A percentile compares a stretch with the other conserved stretches of the same genome.
phyloP scores from a whole-genome alignment of 2,797 vertebrate species.

The Eulemur coronatus region DNA sequence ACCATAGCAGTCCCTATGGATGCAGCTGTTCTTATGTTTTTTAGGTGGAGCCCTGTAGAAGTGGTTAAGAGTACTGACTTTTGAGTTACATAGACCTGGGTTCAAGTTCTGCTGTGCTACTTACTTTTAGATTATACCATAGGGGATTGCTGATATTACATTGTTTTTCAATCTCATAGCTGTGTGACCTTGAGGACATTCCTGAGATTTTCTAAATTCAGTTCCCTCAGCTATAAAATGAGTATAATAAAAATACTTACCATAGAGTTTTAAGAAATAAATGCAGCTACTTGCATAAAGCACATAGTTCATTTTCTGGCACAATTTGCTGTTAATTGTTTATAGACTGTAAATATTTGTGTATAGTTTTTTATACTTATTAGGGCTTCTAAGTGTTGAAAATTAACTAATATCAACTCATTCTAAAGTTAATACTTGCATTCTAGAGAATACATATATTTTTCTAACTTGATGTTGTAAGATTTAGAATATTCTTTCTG shows the following conservation, averaged over 20 bases:
- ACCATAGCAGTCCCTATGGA: neutral
- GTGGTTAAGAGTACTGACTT: neutral
- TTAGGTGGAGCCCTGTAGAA: neutral
- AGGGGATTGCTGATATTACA: neutral
- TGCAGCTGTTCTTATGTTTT: neutral
- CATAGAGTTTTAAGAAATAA: slow-evolving; percentile 26
- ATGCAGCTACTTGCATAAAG: neutral
- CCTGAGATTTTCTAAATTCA: neutral
- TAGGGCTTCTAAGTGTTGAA: neutral
- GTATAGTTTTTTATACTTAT: neutral
- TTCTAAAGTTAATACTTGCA: neutral
- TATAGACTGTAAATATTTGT: neutral
- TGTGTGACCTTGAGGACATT: neutral
- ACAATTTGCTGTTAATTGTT: neutral
- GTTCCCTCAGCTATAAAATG: neutral
- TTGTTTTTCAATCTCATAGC: neutral
- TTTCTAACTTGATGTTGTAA: slow-evolving; percentile 17
- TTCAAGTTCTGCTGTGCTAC: neutral
- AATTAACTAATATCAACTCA: slow-evolving; percentile 7
- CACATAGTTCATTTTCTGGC: neutral
- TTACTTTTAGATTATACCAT: neutral
- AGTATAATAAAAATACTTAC: neutral
- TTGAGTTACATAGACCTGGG: neutral
- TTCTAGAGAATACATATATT: neutral
- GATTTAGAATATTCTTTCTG: slow-evolving; percentile 13